phyloP scores from a whole-genome alignment of 1,140 invertebrate species.

The Drosophila sp. region DNA sequence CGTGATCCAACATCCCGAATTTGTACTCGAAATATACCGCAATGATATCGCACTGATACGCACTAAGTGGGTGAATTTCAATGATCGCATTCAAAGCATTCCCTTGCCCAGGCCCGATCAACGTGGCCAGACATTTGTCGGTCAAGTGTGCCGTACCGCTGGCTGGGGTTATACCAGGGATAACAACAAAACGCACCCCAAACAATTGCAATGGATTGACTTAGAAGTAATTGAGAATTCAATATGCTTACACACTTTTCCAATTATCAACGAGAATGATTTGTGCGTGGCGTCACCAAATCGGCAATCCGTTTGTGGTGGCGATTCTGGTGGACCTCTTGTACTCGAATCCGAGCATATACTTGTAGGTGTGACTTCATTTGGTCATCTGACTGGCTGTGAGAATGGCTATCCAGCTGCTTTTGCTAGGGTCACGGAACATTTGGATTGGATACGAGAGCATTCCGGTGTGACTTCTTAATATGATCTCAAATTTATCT shows the following conservation, averaged over 20 bases:
- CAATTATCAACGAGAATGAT: too few species aligned
- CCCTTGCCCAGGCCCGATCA: background rate
- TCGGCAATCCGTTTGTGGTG: background rate
- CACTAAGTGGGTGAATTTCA: background rate
- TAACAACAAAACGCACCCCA: rapidly evolving
- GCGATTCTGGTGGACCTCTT: constrained; percentile 17
- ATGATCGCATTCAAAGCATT: background rate
- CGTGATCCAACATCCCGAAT: background rate
- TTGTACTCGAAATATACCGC: too few species aligned
- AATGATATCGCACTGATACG: background rate
- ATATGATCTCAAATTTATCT: too few species aligned
- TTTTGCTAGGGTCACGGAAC: background rate
- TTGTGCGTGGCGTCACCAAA: background rate
- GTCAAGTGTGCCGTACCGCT: background rate
- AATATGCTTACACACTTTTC: too few species aligned
- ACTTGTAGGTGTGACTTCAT: constrained; percentile 1
- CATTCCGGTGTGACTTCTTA: background rate
- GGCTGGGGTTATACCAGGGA: background rate
- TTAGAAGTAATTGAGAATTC: background rate
- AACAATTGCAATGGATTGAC: background rate
- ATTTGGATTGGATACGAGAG: constrained; percentile 1
- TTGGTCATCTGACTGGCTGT: background rate
- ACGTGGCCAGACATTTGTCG: background rate
- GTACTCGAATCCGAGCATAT: background rate
- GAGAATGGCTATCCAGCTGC: background rate